A percentile compares a stretch with the other conserved stretches of the same genome.
Conservation (phyloP, 64 coral and sea anemone genomes). For the Montipora foliosa region DNA sequence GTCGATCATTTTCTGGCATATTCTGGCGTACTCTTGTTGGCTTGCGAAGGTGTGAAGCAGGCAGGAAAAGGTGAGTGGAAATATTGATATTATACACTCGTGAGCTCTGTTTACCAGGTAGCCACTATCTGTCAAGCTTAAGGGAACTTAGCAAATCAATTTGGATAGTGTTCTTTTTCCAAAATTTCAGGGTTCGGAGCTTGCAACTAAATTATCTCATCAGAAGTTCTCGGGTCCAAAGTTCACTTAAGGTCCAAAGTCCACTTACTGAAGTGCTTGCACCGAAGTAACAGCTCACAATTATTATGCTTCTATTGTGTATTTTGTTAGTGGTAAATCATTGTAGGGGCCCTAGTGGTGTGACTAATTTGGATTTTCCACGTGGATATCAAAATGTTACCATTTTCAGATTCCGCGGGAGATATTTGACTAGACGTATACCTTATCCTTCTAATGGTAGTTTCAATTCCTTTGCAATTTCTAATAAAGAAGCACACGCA, state of each 20-base stretch:
- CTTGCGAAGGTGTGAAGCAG: not conserved
- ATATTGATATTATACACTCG: not conserved
- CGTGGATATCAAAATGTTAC: slow-evolving; percentile 19
- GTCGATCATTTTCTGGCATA: not conserved
- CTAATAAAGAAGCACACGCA: not conserved
- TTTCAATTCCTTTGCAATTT: not conserved
- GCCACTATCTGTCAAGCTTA: not conserved
- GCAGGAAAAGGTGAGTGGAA: slow-evolving; percentile 5
- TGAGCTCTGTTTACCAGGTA: slow-evolving; percentile 7
- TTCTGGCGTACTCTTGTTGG: not conserved
- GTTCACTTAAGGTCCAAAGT: not conserved
- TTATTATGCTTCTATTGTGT: slow-evolving; percentile 7
- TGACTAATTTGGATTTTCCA: not conserved
- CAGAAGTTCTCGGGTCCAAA: not conserved
- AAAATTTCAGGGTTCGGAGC: not conserved
- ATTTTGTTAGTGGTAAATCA: not conserved
- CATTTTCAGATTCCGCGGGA: not conserved
- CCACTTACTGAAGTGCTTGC: slow-evolving; percentile 10
- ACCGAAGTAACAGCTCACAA: slow-evolving; percentile 6
- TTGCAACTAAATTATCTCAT: not conserved
- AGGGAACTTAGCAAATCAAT: slow-evolving; percentile 13
- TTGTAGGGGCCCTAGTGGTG: not conserved
- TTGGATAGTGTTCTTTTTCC: slow-evolving; percentile 1
- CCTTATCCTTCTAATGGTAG: not conserved
- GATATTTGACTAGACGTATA: not conserved